Evolutionary conservation across 2,113 vertebrate species (phyloP).

Genomic region (Myrmecophaga tridactyla): DNA sequence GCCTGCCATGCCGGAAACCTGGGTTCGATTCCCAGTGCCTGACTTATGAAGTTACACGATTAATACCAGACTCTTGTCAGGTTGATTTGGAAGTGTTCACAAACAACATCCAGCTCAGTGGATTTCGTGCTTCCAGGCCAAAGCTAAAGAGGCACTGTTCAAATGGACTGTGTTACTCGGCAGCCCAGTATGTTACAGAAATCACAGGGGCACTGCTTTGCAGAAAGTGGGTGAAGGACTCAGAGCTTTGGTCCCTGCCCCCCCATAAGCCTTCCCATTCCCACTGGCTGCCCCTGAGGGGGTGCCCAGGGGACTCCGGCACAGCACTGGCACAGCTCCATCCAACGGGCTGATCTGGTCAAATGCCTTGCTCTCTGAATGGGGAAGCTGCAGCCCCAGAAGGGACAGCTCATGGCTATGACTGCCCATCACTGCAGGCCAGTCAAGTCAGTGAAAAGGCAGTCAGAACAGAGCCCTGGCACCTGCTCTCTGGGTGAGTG

Average conservation of each 20-base stretch:
- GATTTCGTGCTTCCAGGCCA: neutral
- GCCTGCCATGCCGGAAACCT: too few species aligned
- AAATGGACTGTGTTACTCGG: neutral
- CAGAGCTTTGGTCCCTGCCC: neutral
- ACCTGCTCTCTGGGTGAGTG: neutral
- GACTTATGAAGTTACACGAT: neutral
- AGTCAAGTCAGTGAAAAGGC: fast-evolving
- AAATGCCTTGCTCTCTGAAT: neutral
- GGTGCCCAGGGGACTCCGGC: neutral
- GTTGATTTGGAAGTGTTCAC: neutral
- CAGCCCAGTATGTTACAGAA: neutral
- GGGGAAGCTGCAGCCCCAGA: neutral
- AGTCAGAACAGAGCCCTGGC: neutral
- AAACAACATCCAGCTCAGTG: neutral
- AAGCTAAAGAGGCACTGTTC: neutral
- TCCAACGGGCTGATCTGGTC: too few species aligned
- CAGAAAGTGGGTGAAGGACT: neutral
- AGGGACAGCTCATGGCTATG: neutral
- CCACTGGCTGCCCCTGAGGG: neutral
- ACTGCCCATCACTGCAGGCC: neutral
- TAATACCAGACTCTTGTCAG: neutral
- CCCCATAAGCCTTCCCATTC: too few species aligned
- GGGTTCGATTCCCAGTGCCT: too few species aligned
- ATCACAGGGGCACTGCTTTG: neutral
- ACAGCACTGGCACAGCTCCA: neutral